Percentiles rank a stretch among this genome's conserved stretches.
Conservation (phyloP, 2,113 vertebrate species). For the Varanus komodoensis region DNA sequence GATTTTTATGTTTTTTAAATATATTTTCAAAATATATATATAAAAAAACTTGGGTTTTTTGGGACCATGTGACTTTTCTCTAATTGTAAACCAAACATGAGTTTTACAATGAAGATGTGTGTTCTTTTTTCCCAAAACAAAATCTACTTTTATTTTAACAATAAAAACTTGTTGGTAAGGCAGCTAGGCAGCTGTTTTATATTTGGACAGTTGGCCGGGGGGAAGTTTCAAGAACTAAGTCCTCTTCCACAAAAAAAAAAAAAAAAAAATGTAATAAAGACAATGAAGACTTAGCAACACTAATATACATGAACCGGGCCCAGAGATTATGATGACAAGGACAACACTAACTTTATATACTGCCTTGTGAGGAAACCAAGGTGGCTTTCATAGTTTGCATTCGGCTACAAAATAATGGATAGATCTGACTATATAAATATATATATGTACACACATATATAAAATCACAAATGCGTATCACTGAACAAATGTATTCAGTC, state of each 20-base stretch:
- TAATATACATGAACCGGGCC: conserved; percentile 42
- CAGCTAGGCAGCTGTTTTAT: conserved; percentile 70
- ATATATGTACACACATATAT: conserved; percentile 17
- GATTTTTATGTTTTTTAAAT: conserved; percentile 86
- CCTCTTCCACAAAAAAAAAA: conserved; percentile 38
- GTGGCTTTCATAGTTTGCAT: conserved; percentile 44
- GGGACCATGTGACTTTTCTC: conserved; percentile 83
- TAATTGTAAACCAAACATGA: conserved; percentile 82
- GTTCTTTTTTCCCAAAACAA: conserved; percentile 76
- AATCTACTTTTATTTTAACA: conserved; percentile 76
- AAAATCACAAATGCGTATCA: conserved; percentile 56
- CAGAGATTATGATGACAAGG: background rate
- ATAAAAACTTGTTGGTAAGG: conserved; percentile 69
- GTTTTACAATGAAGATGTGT: conserved; percentile 82
- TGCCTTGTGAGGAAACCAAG: too few relatives aligned
- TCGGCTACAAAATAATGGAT: conserved; percentile 64
- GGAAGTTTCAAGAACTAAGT: conserved; percentile 44
- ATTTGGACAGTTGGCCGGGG: conserved; percentile 62
- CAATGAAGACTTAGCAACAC: conserved; percentile 52
- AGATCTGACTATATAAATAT: conserved; percentile 41
- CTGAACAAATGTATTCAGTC: conserved; percentile 53
- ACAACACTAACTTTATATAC: too few relatives aligned
- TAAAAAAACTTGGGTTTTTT: conserved; percentile 76
- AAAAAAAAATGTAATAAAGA: conserved; percentile 38
- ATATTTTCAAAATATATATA: conserved; percentile 83